A percentile compares a stretch with the other conserved stretches of the same genome.
Conservation (phyloP, 1,140 invertebrate species). For the Leptoteleia sp. region DNA sequence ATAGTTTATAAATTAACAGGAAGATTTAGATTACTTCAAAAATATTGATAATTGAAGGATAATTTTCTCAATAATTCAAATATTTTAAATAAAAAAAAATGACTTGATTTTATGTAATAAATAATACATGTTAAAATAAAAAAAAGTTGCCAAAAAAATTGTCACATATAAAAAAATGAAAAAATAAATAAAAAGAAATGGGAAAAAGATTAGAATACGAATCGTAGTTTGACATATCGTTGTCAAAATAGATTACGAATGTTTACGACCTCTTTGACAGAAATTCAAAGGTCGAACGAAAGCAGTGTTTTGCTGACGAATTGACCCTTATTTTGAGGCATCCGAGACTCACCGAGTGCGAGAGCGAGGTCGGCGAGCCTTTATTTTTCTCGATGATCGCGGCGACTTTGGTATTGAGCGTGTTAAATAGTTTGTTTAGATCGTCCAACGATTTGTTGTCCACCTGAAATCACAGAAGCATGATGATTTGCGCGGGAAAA, state of each 20-base stretch:
- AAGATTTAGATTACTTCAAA: too few species aligned
- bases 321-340: constrained; percentile 6
- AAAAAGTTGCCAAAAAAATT: too few species aligned
- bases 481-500: not conserved
- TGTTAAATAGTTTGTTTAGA: constrained; percentile 71
- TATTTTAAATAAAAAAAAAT: too few species aligned
- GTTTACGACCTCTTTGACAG: constrained; percentile 4
- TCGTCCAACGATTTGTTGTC: constrained; percentile 65
- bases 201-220: too few species aligned
- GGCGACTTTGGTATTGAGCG: constrained; percentile 68
- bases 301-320: not conserved
- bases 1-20: too few species aligned
- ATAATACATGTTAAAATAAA: too few species aligned
- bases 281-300: not conserved
- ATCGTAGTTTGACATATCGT: not conserved
- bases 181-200: too few species aligned
- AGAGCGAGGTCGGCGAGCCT: constrained; percentile 11
- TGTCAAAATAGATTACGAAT: constrained; percentile 15
- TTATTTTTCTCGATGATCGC: constrained; percentile 48
- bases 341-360: constrained; percentile 34
- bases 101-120: too few species aligned
- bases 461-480: constrained; percentile 61
- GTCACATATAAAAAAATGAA: too few species aligned
- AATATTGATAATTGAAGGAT: too few species aligned
- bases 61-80: too few species aligned